Evolutionary conservation across 1,140 invertebrate species (phyloP).

Genomic region (Scaptomyza pallida): DNA sequence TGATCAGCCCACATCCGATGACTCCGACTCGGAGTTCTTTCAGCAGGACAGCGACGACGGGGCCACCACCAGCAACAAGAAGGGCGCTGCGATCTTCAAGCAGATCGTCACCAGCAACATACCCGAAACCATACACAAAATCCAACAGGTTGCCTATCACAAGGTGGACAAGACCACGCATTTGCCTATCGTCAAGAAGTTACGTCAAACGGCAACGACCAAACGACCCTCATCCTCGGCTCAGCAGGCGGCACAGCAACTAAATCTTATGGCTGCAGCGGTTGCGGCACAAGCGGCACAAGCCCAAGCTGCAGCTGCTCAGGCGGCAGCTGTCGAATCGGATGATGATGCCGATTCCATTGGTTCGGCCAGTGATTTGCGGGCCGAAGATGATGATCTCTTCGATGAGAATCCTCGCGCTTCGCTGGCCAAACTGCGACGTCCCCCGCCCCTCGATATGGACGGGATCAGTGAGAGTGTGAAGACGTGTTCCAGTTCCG

Average conservation of each 20-base stretch:
- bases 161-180: slow-evolving; percentile 84
- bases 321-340: slow-evolving; percentile 56
- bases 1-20: slow-evolving; percentile 86
- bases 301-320: slow-evolving; percentile 46
- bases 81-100: slow-evolving; percentile 83
- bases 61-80: slow-evolving; percentile 46
- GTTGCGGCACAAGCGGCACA: slow-evolving; percentile 70
- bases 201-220: slow-evolving; percentile 80
- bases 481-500: slow-evolving; percentile 88
- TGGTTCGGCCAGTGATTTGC: slow-evolving; percentile 89
- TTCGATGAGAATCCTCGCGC: slow-evolving; percentile 84
- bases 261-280: slow-evolving; percentile 71
- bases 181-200: slow-evolving; percentile 83
- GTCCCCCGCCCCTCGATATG: slow-evolving; percentile 82
- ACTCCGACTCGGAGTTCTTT: slow-evolving; percentile 84
- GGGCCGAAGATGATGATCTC: slow-evolving; percentile 86
- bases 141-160: slow-evolving; percentile 84
- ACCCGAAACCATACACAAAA: slow-evolving; percentile 84
- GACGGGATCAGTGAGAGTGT: slow-evolving; percentile 89
- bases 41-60: slow-evolving; percentile 69
- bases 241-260: slow-evolving; percentile 77
- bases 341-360: slow-evolving; percentile 88
- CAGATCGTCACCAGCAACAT: slow-evolving; percentile 85
- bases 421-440: slow-evolving; percentile 57
- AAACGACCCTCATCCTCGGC: slow-evolving; percentile 78